These are phyloP conservation scores for Danio aesculapii DNA, from an alignment of 2,797 vertebrate genomes.

Conservation along the genomic window DNA sequence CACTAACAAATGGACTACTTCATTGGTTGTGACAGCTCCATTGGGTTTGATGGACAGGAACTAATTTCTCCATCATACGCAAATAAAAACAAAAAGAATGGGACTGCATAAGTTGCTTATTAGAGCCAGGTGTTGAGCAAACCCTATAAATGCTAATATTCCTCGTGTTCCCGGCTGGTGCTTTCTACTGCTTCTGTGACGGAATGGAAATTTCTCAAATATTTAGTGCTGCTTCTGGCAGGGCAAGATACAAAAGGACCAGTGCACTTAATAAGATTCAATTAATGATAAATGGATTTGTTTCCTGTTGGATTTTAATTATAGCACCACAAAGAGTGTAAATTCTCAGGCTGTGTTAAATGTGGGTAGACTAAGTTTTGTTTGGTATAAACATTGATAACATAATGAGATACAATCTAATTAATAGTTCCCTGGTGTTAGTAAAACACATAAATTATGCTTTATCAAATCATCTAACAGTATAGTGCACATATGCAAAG, in stretches of 20 bases:
- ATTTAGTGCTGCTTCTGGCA: constrained; percentile 9
- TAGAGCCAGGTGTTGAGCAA: constrained; percentile 75
- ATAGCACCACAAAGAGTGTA: constrained; percentile 23
- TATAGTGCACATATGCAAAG: neutral
- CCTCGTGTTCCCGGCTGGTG: constrained; percentile 14
- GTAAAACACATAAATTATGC: neutral
- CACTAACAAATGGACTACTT: constrained; percentile 80
- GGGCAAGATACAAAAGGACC: constrained; percentile 23
- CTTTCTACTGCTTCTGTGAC: neutral
- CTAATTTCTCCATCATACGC: constrained; percentile 81
- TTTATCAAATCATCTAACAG: constrained; percentile 6
- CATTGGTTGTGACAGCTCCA: constrained; percentile 87
- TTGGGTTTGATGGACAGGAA: constrained; percentile 85
- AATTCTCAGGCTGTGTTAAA: constrained; percentile 17
- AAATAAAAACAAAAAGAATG: constrained; percentile 75
- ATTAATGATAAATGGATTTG: constrained; percentile 45
- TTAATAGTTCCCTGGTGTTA: neutral
- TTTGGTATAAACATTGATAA: constrained; percentile 36
- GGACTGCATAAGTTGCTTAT: constrained; percentile 68
- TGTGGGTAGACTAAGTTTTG: constrained; percentile 28
- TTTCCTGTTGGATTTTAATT: constrained; percentile 38
- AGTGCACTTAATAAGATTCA: constrained; percentile 41
- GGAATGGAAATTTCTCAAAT: neutral
- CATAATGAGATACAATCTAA: constrained; percentile 27
- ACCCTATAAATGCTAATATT: constrained; percentile 80